Evolutionary conservation across 2,888 invertebrate species (phyloP).

Genomic region (Agonopterix heracliana): DNA sequence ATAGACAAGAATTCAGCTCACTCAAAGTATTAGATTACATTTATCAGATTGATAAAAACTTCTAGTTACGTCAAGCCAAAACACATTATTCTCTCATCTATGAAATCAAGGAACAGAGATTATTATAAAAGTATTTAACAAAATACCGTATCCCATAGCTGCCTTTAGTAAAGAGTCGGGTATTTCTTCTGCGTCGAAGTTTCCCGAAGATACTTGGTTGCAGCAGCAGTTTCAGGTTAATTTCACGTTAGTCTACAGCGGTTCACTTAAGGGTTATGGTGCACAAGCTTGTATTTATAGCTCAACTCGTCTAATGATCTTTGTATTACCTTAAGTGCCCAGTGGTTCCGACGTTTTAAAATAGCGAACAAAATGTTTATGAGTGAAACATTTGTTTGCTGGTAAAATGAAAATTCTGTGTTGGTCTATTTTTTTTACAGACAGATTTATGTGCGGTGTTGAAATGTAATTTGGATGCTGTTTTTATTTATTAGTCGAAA

Average conservation of each 20-base stretch:
- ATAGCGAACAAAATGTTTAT: neutral
- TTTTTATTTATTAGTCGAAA: no score
- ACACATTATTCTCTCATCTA: neutral
- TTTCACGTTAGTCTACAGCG: slow-evolving; percentile 55
- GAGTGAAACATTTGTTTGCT: neutral
- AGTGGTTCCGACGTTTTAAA: slow-evolving; percentile 3
- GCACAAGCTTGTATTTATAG: slow-evolving; percentile 53
- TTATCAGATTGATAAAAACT: neutral
- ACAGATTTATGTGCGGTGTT: no score
- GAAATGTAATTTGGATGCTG: no score
- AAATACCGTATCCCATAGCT: no score
- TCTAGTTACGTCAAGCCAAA: neutral
- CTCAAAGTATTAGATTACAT: neutral
- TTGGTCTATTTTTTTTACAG: no score
- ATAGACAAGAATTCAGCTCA: neutral
- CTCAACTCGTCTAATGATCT: slow-evolving; percentile 49
- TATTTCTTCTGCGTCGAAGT: slow-evolving; percentile 15
- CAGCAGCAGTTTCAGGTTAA: slow-evolving; percentile 47
- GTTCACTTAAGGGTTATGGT: slow-evolving; percentile 40
- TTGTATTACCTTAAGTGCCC: slow-evolving; percentile 38
- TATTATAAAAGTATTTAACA: neutral
- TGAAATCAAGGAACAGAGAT: neutral
- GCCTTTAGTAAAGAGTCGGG: neutral
- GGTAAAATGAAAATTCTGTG: neutral
- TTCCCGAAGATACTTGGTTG: slow-evolving; percentile 21